Base-by-base conservation (phyloP, 2,113 vertebrate species). In the Numida meleagris region DNA sequence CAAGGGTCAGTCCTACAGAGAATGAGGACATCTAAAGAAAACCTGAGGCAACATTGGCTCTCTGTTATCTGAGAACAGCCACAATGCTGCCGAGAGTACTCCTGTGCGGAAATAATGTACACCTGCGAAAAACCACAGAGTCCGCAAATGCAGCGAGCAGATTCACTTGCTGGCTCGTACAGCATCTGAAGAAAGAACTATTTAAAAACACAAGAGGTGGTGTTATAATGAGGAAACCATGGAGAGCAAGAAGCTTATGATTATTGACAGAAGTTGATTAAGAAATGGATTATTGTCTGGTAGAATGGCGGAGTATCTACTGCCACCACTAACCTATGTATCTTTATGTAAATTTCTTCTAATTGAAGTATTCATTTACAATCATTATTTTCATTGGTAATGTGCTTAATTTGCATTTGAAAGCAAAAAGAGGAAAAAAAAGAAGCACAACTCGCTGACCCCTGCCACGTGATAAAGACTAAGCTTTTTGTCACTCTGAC, bases 161-260 rank as follows among this genome's bases (percentile, higher is more conserved):
- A 89, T 93, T 94, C 93, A 24, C 89, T 93, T 18, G 88, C 78
- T 88, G 94, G 84, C 88, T 94, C 0, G 70, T 92, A 91, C 91
- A 90, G 76, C 95, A 81, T 94, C 93, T 95, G 76, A 95, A 90
- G 93, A 95, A 88, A 90, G 94, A 88, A 96, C 94, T 96, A 89
- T 96, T 96, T 97, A 95, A 96, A 95, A 97, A 95, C 95, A 95
- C 94, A 90, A 94, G 96, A 94, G 95, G 95, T 95, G 96, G 95
- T 93, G 96, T 74, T 95, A 95, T 95, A 95, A 95, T 95, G 91
- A 97, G 95, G 95, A 97, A 95, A 93, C 94, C 96, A 95, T 94
- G 95, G 89, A 93, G 96, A 95, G 94, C 94, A 93, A 90, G 83
- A 93, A 90, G 93, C 91, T 93, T 90, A 83, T 94, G 88, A 95